These are phyloP conservation scores for Brachionus calyciflorus DNA, from an alignment of 1,140 invertebrate genomes.

Conservation along the genomic window DNA sequence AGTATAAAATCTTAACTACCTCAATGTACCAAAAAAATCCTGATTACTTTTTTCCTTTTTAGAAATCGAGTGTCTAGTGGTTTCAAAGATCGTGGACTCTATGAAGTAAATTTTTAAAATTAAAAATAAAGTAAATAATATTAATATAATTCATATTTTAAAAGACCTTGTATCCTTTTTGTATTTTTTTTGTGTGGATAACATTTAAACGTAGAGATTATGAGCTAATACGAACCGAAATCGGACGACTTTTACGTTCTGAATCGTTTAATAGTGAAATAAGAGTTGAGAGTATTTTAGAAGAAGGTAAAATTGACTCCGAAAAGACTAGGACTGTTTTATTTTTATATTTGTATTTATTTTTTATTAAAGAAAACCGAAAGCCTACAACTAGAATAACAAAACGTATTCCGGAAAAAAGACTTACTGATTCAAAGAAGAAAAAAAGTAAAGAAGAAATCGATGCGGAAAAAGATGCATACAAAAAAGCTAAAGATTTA, in stretches of 20 bases:
- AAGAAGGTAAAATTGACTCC: constrained; percentile 48
- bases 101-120: constrained; percentile 52
- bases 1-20: too few species aligned
- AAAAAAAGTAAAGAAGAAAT: too few species aligned
- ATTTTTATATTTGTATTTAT: not conserved
- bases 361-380: not conserved
- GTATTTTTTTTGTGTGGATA: constrained; percentile 58
- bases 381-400: not conserved
- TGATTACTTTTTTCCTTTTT: constrained; percentile 9
- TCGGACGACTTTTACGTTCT: constrained; percentile 57
- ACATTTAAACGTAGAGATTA: constrained; percentile 56
- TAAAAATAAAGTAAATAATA: not conserved
- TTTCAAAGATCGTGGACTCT: constrained; percentile 56
- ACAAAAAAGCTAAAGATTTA: too few species aligned
- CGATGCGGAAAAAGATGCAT: too few species aligned
- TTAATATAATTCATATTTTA: constrained; percentile 27
- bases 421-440: too few species aligned
- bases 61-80: constrained; percentile 58
- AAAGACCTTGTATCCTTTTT: constrained; percentile 57
- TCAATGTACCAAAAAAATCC: not conserved
- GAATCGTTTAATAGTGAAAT: constrained; percentile 59
- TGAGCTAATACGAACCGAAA: constrained; percentile 56
- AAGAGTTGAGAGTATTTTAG: constrained; percentile 55
- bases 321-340: not conserved
- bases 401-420: too few species aligned